Conservation (phyloP, 2,888 invertebrate species). For the Bhutanitis thaidina region DNA sequence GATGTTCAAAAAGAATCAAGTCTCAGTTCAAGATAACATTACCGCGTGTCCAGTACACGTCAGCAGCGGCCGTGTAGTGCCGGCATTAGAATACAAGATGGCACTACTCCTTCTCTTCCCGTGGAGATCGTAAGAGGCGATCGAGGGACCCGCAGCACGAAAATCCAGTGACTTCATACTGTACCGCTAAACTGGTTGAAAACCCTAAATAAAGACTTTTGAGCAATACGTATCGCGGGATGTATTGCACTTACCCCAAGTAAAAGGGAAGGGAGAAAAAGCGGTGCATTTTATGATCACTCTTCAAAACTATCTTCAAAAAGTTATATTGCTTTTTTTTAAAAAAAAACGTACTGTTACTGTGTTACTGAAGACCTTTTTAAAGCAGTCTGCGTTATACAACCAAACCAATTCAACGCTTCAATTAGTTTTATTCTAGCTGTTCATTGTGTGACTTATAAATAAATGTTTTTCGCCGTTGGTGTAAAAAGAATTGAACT, state of each 20-base stretch:
- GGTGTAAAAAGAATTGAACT: not conserved
- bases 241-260: constrained; percentile 9
- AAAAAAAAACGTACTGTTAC: too few species aligned
- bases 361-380: too few species aligned
- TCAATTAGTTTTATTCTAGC: not conserved
- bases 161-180: constrained; percentile 5
- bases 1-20: too few species aligned
- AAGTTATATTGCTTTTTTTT: too few species aligned
- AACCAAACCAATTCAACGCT: not conserved
- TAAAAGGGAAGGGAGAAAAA: constrained; percentile 2
- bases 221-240: constrained; percentile 9
- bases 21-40: too few species aligned
- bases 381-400: too few species aligned
- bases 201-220: not conserved
- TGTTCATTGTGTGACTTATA: not conserved
- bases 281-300: constrained; percentile 3
- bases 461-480: not conserved
- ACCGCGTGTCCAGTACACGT: too few species aligned
- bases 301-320: too few species aligned
- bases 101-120: constrained; percentile 23
- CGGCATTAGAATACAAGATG: constrained; percentile 21
- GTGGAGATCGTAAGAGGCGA: constrained; percentile 25
- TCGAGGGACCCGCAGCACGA: constrained; percentile 17
- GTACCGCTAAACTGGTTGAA: not conserved
- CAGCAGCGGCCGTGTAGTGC: constrained; percentile 13